Base-by-base conservation (phyloP, 1,140 invertebrate species). In the Thalassaphorura encarpata region DNA sequence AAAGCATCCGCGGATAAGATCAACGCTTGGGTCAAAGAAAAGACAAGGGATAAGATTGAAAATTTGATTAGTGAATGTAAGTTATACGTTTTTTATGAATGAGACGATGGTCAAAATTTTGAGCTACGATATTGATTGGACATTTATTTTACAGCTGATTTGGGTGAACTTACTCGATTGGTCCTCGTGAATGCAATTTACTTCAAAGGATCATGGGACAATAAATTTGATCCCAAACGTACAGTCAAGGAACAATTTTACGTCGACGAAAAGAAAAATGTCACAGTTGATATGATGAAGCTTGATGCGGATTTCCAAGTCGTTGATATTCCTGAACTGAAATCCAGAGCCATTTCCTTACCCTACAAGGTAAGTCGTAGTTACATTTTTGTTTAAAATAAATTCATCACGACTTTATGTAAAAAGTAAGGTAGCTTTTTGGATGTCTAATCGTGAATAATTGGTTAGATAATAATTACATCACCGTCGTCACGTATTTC, bases 121-220 rank as follows among this genome's bases (percentile, higher is more conserved):
- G 29, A 33, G n/a, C 27, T 26, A 47, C 19, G 18, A 8, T 47
- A 24, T 26, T 11, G 16, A 24, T n/a, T 26, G 3, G 11, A 11
- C 19, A 13, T 29, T 50, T 5, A 31, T 18, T 0, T 52, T 49
- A 23, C 29, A 60, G 58, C 8, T 27, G 58, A 58, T 31, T 52
- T 67, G 24, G 54, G 56, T 21, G 15, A 29, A 15, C 40, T 54
- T 5, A 67, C 66, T 19, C 45, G 58, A 2, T 24, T 89, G 66
- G 46, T 89, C 21, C 69, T 89, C n/a, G 73, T 84, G 15, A 91
- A 87, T 68, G 83, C 84, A 0, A 71, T 92, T 26, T 89, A 82
- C 71, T 91, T 91, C 71, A 83, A 86, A 67, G 85, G 84, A 1
- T 69, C 76, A 1, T 89, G 87, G 87, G 73, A 75, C 3, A 75